Evolutionary conservation across 2,113 vertebrate species (phyloP).

Genomic region (Leucoraja erinaceus): DNA sequence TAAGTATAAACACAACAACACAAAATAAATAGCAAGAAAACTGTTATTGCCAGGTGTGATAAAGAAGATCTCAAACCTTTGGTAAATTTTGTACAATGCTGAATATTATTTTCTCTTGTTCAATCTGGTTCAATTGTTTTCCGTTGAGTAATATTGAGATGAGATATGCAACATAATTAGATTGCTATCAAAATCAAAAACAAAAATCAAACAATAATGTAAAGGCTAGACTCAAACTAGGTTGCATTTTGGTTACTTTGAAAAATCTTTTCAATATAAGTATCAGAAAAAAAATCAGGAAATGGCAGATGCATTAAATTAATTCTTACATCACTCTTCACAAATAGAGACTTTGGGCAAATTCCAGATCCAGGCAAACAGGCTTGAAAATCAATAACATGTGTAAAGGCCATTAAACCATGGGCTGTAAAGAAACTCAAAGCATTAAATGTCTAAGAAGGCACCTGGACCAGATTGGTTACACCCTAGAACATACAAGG

Average conservation of each 20-base stretch:
- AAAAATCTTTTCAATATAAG: background rate
- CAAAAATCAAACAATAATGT: background rate
- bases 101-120: background rate
- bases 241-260: background rate
- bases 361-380: constrained; percentile 14
- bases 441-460: background rate
- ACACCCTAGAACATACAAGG: constrained; percentile 21
- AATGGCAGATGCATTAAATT: constrained; percentile 29
- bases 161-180: background rate
- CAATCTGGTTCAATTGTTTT: background rate
- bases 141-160: background rate
- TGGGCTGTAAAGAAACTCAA: constrained; percentile 19
- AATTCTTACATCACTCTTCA: constrained; percentile 35
- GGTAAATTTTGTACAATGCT: too few relatives aligned
- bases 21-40: background rate
- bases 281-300: background rate
- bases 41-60: background rate
- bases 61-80: background rate
- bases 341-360: constrained; percentile 26
- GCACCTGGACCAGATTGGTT: constrained; percentile 33
- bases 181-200: background rate
- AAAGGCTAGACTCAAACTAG: background rate
- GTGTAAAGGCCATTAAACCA: constrained; percentile 28
- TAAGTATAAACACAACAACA: background rate
- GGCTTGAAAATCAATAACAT: constrained; percentile 20